Percentiles rank a stretch among this genome's conserved stretches.
These are phyloP conservation scores for Drosophila truncata DNA, from an alignment of 1,140 invertebrate genomes.

Conservation along the genomic window DNA sequence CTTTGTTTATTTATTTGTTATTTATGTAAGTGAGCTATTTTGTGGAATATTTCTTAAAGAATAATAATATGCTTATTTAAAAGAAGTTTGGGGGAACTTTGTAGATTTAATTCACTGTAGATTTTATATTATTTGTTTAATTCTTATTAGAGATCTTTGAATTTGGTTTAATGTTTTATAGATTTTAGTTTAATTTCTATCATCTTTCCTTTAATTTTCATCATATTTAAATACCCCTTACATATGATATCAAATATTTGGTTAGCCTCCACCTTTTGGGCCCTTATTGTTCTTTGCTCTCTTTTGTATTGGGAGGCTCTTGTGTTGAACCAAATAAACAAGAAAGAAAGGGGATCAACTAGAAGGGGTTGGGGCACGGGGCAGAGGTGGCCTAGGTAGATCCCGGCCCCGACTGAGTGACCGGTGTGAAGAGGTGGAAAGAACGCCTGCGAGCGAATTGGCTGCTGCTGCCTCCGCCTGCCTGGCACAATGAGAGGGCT, in stretches of 20 bases:
- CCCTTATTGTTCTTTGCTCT: slow-evolving; percentile 66
- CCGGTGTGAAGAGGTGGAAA: slow-evolving; percentile 24
- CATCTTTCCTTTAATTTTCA: neutral
- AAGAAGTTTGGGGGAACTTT: too few species aligned
- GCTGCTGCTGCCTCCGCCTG: slow-evolving; percentile 63
- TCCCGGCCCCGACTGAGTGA: slow-evolving; percentile 35
- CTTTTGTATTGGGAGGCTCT: slow-evolving; percentile 59
- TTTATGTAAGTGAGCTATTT: neutral
- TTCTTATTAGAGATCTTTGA: too few species aligned
- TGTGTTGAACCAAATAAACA: slow-evolving; percentile 66
- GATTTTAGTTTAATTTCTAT: too few species aligned
- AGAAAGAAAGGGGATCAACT: slow-evolving; percentile 29
- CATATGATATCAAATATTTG: slow-evolving; percentile 51
- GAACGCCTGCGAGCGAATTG: slow-evolving; percentile 68
- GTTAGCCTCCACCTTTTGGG: slow-evolving; percentile 34
- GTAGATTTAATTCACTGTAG: too few species aligned
- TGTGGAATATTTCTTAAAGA: neutral
- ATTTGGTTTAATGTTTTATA: too few species aligned
- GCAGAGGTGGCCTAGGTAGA: slow-evolving; percentile 20
- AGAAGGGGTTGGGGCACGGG: slow-evolving; percentile 14
- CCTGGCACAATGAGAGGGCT: slow-evolving; percentile 26
- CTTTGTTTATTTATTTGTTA: neutral
- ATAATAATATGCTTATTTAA: neutral
- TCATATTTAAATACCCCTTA: neutral
- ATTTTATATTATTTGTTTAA: too few species aligned